These are phyloP conservation scores for Centropus bengalensis DNA, from an alignment of 2,113 vertebrate species.

Conservation along the genomic window DNA sequence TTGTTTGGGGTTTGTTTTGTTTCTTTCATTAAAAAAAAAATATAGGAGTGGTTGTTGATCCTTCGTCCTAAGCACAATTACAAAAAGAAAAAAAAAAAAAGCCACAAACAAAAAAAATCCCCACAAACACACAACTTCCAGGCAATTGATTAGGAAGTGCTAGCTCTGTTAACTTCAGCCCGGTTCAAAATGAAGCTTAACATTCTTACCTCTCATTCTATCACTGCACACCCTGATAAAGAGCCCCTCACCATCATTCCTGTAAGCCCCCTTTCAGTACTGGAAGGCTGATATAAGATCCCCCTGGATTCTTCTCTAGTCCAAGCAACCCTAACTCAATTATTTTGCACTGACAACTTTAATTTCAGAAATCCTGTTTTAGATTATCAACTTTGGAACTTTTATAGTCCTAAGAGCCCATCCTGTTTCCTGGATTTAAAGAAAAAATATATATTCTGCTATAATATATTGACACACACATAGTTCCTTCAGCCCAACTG, in stretches of 20 bases:
- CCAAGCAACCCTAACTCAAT: background rate
- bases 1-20: fast-evolving
- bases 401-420: background rate
- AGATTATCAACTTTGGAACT: background rate
- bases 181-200: background rate
- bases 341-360: background rate
- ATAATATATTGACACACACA: background rate
- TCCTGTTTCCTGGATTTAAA: background rate
- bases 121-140: background rate
- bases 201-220: too few species aligned
- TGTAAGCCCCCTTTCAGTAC: too few species aligned
- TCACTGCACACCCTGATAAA: too few species aligned
- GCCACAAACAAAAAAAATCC: background rate
- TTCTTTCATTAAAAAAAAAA: background rate
- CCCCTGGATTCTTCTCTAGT: too few species aligned
- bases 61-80: background rate
- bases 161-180: background rate
- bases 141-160: background rate
- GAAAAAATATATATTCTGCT: background rate
- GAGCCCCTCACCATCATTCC: too few species aligned
- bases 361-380: background rate
- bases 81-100: background rate
- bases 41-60: background rate
- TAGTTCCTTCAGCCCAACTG: background rate
- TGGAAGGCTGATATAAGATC: too few species aligned